Conservation (phyloP, 1,140 invertebrate genomes). For the Zaprionus gabonicus region DNA sequence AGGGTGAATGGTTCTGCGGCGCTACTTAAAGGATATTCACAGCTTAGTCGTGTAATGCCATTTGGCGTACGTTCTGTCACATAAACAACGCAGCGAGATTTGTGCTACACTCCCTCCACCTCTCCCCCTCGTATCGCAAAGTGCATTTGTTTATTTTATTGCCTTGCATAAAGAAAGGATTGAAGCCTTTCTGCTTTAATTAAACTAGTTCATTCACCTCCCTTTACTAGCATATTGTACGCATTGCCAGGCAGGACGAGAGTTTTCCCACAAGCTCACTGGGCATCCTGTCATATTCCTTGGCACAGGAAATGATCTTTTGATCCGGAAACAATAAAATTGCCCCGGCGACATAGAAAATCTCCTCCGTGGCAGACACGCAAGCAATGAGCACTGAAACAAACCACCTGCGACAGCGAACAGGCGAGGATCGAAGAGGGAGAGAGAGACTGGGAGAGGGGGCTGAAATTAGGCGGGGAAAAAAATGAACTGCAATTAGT, state of each 20-base stretch:
- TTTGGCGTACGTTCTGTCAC: slow-evolving; percentile 48
- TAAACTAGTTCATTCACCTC: neutral
- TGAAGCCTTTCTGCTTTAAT: neutral
- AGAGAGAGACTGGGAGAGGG: slow-evolving; percentile 27
- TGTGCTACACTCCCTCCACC: slow-evolving; percentile 2
- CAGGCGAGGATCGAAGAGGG: neutral
- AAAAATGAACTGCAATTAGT: slow-evolving; percentile 58
- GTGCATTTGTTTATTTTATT: slow-evolving; percentile 45
- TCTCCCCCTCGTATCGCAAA: slow-evolving; percentile 14
- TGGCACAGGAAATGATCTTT: slow-evolving; percentile 78
- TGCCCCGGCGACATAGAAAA: slow-evolving; percentile 52
- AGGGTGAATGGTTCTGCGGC: slow-evolving; percentile 13
- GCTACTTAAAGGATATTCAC: slow-evolving; percentile 70
- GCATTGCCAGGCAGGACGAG: slow-evolving; percentile 10
- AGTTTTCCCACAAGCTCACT: slow-evolving; percentile 63
- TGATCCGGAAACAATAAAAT: slow-evolving; percentile 84
- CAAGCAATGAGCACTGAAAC: slow-evolving; percentile 55
- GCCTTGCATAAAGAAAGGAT: neutral
- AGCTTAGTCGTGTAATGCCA: slow-evolving; percentile 77
- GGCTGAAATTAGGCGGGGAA: slow-evolving; percentile 48
- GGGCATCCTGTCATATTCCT: slow-evolving; percentile 76
- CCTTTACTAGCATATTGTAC: slow-evolving; percentile 13
- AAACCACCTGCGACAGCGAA: slow-evolving; percentile 65
- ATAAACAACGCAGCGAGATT: slow-evolving; percentile 62
- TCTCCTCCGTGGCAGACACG: slow-evolving; percentile 53